Conservation (phyloP, 2,113 vertebrate genomes). For the Lampris incognitus region DNA sequence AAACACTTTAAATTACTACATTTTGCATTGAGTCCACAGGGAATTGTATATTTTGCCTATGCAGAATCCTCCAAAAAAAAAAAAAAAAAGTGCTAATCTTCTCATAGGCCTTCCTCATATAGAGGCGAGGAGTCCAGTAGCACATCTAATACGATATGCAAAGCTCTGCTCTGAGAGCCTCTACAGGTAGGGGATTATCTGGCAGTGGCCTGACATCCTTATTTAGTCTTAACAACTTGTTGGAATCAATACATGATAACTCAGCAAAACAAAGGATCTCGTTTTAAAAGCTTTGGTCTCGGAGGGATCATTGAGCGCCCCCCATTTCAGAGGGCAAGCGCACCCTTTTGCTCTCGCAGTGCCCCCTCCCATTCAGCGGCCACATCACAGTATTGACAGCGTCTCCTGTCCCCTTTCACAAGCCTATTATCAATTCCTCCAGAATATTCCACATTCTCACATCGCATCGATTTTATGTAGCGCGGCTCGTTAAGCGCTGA, state of each 20-base stretch:
- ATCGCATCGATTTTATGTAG: conserved; percentile 81
- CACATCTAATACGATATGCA: conserved; percentile 8
- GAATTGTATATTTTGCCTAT: conserved; percentile 13
- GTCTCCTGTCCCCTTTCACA: conserved; percentile 37
- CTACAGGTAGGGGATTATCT: conserved; percentile 54
- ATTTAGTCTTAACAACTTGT: conserved; percentile 75
- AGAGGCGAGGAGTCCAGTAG: conserved; percentile 18
- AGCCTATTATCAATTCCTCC: conserved; percentile 66
- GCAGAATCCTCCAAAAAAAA: conserved; percentile 13
- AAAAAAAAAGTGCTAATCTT: neutral
- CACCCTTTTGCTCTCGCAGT: conserved; percentile 46
- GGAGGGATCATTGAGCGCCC: conserved; percentile 50
- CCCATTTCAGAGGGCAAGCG: conserved; percentile 51
- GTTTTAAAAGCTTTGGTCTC: conserved; percentile 77
- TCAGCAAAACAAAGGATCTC: conserved; percentile 81
- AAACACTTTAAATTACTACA: neutral
- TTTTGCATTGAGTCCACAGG: conserved; percentile 10
- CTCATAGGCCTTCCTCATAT: conserved; percentile 11
- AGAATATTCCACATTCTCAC: conserved; percentile 75
- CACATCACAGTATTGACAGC: conserved; percentile 54
- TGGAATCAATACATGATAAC: conserved; percentile 82
- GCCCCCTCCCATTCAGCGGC: conserved; percentile 36
- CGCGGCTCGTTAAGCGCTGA: conserved; percentile 82
- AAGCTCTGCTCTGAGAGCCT: conserved; percentile 36
- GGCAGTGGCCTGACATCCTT: conserved; percentile 63